Evolutionary conservation across 2,888 invertebrate species (phyloP).

Genomic region (Dioctria linearis): DNA sequence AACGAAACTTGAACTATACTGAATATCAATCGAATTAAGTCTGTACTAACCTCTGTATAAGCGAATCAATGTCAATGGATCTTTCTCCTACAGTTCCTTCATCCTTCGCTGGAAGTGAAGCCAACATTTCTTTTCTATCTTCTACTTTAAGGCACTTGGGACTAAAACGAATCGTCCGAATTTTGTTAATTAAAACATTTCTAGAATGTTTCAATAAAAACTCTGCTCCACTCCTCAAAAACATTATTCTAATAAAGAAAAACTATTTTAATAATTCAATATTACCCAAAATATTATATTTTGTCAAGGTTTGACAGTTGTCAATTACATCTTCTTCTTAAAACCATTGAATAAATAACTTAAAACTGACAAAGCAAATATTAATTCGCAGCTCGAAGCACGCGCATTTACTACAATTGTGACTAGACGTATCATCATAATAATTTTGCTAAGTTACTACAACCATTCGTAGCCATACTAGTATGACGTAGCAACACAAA

Average conservation of each 20-base stretch:
- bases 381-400: too few relatives aligned
- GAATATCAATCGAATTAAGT: not conserved
- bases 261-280: too few relatives aligned
- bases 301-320: too few relatives aligned
- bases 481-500: too few relatives aligned
- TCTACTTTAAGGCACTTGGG: conserved; percentile 68
- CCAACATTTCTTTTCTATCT: conserved; percentile 74
- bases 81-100: conserved; percentile 87
- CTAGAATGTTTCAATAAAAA: not conserved
- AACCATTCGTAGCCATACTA: too few relatives aligned
- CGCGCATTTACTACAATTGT: too few relatives aligned
- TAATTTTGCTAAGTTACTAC: too few relatives aligned
- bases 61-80: conserved; percentile 79
- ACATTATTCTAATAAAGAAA: not conserved
- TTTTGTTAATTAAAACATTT: not conserved
- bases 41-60: conserved; percentile 65
- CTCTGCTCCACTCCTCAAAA: not conserved
- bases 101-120: conserved; percentile 74
- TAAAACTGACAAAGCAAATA: too few relatives aligned
- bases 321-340: too few relatives aligned
- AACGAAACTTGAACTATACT: conserved; percentile 62
- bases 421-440: too few relatives aligned
- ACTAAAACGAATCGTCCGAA: not conserved
- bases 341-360: too few relatives aligned
- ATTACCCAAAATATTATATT: too few relatives aligned